phyloP scores from a whole-genome alignment of 1,140 invertebrate species.

The Andricus grossulariae region DNA sequence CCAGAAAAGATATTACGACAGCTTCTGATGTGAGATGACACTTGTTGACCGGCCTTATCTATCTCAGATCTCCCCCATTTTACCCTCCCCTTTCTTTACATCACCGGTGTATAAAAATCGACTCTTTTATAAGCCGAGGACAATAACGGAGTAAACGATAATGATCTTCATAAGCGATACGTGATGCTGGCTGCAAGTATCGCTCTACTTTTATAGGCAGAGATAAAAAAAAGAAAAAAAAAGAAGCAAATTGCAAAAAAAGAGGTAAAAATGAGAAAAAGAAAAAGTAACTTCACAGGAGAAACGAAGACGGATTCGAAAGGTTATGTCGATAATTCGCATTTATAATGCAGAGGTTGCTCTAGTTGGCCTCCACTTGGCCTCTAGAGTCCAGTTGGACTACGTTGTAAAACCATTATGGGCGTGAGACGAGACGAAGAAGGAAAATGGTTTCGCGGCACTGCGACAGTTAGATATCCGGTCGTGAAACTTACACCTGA shows the following conservation, averaged over 20 bases:
- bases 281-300: conserved; percentile 34
- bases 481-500: conserved; percentile 46
- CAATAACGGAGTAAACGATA: too few species aligned
- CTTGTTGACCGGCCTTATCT: too few species aligned
- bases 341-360: conserved; percentile 45
- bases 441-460: conserved; percentile 35
- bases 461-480: conserved; percentile 36
- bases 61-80: too few species aligned
- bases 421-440: conserved; percentile 30
- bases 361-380: conserved; percentile 42
- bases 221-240: neutral
- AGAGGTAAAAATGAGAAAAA: conserved; percentile 33
- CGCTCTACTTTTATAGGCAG: conserved; percentile 8
- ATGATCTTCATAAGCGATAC: too few species aligned
- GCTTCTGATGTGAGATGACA: too few species aligned
- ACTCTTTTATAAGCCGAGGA: too few species aligned
- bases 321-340: conserved; percentile 50
- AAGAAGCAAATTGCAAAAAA: neutral
- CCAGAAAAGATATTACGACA: too few species aligned
- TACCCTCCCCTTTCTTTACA: too few species aligned
- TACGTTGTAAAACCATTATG: conserved; percentile 23
- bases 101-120: too few species aligned
- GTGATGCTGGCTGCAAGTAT: neutral
- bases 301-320: conserved; percentile 31
- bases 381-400: conserved; percentile 27